A percentile compares a stretch with the other conserved stretches of the same genome.
Conservation (phyloP, 2,888 invertebrate species). For the Caenorhabditis sp. region DNA sequence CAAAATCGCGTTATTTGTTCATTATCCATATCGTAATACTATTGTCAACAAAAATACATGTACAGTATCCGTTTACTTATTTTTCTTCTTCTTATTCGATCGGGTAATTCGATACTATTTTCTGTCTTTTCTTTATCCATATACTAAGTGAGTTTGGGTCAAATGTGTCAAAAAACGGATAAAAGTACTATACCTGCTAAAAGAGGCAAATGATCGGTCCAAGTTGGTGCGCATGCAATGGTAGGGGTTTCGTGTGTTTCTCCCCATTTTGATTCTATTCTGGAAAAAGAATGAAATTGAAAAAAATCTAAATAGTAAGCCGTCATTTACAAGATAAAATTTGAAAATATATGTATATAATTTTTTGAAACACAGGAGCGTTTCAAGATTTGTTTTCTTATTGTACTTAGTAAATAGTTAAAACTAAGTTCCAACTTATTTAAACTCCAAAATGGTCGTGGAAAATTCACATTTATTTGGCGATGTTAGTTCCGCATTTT, state of each 20-base stretch:
- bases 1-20: constrained; percentile 1
- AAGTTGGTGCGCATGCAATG: constrained; percentile 35
- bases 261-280: constrained; percentile 46
- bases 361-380: no score
- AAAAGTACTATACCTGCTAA: constrained; percentile 48
- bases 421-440: no score
- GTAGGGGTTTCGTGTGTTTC: constrained; percentile 19
- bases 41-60: neutral
- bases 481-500: no score
- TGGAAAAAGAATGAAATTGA: constrained; percentile 21
- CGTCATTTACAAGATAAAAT: neutral
- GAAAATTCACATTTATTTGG: no score
- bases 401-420: no score
- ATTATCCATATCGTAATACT: neutral
- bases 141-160: neutral
- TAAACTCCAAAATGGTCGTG: no score
- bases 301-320: neutral
- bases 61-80: constrained; percentile 1
- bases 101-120: constrained; percentile 7
- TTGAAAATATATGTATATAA: no score
- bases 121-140: no score
- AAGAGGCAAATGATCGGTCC: constrained; percentile 59
- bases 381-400: no score
- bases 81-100: neutral
- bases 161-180: constrained; percentile 9